Conservation (phyloP, 2,113 vertebrate species). For the Hydropotes inermis region DNA sequence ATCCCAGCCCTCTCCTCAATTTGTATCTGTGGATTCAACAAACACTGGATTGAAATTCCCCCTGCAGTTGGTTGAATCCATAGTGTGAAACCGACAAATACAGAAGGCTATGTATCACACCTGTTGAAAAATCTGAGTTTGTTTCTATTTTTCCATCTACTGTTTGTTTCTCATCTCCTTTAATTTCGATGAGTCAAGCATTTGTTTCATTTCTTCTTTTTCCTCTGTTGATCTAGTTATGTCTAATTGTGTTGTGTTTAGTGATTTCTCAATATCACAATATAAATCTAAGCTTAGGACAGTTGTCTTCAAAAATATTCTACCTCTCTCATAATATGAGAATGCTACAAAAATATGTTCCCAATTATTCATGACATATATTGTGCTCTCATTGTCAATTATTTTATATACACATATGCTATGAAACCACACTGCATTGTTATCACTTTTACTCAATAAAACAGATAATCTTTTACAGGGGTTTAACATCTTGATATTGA, state of each 20-base stretch:
- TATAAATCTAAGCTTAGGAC: not conserved
- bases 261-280: not conserved
- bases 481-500: not conserved
- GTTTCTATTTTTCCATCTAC: not conserved
- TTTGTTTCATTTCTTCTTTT: not conserved
- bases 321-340: not conserved
- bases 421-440: not conserved
- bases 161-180: not conserved
- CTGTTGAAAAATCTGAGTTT: not conserved
- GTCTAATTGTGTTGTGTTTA: not conserved
- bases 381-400: not conserved
- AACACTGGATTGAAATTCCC: not conserved
- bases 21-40: not conserved
- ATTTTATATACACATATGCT: not conserved
- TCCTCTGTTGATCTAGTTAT: not conserved
- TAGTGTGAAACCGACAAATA: not conserved
- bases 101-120: not conserved
- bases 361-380: not conserved
- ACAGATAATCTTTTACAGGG: not conserved
- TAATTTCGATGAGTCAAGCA: not conserved
- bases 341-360: not conserved
- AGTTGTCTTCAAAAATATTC: not conserved
- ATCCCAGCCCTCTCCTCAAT: not conserved
- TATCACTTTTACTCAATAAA: not conserved
- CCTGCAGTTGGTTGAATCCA: not conserved